Conservation (phyloP, 2,113 vertebrate genomes). For the Brachyhypopomus gauderio region DNA sequence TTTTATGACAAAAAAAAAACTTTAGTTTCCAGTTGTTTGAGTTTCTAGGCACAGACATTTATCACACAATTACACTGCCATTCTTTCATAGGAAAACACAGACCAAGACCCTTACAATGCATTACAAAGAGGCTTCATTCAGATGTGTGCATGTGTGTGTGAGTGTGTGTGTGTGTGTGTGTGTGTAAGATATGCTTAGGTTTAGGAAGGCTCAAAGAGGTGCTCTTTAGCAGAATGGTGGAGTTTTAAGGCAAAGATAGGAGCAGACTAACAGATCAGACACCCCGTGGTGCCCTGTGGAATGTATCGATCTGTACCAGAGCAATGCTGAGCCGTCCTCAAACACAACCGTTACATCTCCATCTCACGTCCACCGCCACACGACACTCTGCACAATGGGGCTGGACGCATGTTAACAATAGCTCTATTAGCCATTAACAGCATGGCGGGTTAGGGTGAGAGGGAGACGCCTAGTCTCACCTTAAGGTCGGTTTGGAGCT, state of each 20-base stretch:
- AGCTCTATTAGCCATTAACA: neutral
- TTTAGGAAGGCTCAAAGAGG: neutral
- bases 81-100: slow-evolving; percentile 5
- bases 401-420: neutral
- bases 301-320: neutral
- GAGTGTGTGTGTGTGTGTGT: slow-evolving; percentile 7
- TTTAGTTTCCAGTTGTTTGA: slow-evolving; percentile 21
- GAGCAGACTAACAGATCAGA: neutral
- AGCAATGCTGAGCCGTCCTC: neutral
- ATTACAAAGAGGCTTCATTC: neutral
- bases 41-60: slow-evolving; percentile 14
- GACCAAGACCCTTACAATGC: slow-evolving; percentile 9
- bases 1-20: neutral
- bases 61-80: neutral
- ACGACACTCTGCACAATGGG: neutral
- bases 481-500: neutral
- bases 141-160: neutral
- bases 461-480: neutral
- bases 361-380: neutral
- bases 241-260: neutral
- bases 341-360: too few relatives aligned
- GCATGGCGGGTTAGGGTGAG: neutral
- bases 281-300: neutral
- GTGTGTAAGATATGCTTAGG: neutral
- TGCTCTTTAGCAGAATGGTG: neutral